Conservation (phyloP, 1,140 invertebrate genomes). For the Diabrotica undecimpunctata region DNA sequence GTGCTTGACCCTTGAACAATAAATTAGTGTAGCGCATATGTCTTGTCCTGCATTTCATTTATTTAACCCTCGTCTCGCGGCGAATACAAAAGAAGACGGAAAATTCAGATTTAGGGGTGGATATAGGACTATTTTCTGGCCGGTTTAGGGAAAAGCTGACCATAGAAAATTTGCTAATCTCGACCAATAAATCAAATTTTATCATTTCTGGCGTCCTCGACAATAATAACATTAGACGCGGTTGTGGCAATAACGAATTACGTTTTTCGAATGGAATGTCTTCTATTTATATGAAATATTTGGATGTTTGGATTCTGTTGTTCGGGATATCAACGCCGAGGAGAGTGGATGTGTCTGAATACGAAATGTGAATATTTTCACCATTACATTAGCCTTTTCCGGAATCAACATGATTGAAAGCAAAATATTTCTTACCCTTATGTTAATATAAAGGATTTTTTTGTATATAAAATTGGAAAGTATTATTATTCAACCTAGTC, state of each 20-base stretch:
- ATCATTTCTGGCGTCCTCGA: slow-evolving; percentile 10
- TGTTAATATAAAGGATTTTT: too few relatives aligned
- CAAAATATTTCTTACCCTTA: too few relatives aligned
- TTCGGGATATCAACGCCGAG: background rate
- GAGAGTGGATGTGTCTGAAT: too few relatives aligned
- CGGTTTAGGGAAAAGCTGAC: slow-evolving; percentile 17
- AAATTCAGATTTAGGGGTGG: slow-evolving; percentile 18
- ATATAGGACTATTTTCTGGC: slow-evolving; percentile 19
- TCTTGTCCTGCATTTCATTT: slow-evolving; percentile 11
- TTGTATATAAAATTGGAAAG: too few relatives aligned
- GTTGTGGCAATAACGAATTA: slow-evolving; percentile 12
- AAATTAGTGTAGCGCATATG: slow-evolving; percentile 5
- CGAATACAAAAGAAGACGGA: slow-evolving; percentile 21
- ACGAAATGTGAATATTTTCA: too few relatives aligned
- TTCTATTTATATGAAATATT: slow-evolving; percentile 3
- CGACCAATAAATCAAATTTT: slow-evolving; percentile 16
- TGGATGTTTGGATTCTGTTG: background rate
- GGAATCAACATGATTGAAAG: too few relatives aligned
- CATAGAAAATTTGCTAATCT: slow-evolving; percentile 21
- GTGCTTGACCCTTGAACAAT: background rate
- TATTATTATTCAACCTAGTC: too few relatives aligned
- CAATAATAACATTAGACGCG: slow-evolving; percentile 18
- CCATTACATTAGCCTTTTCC: too few relatives aligned
- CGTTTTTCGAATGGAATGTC: background rate
- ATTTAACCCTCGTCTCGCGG: slow-evolving; percentile 10